Percentiles rank a stretch among this genome's conserved stretches.
Conservation (phyloP, 2,888 invertebrate species). For the Metopia argyrocephala region DNA sequence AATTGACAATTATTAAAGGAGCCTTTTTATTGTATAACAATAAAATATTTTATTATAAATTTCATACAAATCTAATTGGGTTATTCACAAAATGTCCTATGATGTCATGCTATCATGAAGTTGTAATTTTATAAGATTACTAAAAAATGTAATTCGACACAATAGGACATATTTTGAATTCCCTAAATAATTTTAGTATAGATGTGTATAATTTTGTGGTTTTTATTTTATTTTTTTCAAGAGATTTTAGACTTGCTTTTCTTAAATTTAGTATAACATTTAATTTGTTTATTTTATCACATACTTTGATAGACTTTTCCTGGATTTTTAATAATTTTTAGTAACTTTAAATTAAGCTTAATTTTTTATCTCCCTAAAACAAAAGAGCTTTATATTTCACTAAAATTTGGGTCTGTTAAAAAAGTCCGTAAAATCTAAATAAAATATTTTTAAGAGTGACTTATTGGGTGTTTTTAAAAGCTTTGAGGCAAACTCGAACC, state of each 20-base stretch:
- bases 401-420: too few species aligned
- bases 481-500: too few species aligned
- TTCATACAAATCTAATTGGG: too few species aligned
- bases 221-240: constrained; percentile 27
- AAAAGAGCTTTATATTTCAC: too few species aligned
- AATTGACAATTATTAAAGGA: constrained; percentile 23
- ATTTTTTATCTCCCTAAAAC: background rate
- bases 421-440: too few species aligned
- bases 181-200: background rate
- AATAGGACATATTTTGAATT: background rate
- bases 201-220: background rate
- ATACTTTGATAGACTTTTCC: constrained; percentile 14
- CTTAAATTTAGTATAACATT: constrained; percentile 30
- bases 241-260: constrained; percentile 62
- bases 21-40: constrained; percentile 59
- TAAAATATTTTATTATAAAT: constrained; percentile 27
- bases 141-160: too few species aligned
- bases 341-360: background rate
- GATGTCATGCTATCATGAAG: too few species aligned
- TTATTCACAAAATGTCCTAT: too few species aligned
- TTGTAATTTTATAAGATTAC: too few species aligned
- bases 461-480: too few species aligned
- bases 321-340: background rate
- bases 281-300: background rate
- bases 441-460: too few species aligned